Base-by-base conservation (phyloP, 2,797 vertebrate genomes). In the Oreochromis grahami region DNA sequence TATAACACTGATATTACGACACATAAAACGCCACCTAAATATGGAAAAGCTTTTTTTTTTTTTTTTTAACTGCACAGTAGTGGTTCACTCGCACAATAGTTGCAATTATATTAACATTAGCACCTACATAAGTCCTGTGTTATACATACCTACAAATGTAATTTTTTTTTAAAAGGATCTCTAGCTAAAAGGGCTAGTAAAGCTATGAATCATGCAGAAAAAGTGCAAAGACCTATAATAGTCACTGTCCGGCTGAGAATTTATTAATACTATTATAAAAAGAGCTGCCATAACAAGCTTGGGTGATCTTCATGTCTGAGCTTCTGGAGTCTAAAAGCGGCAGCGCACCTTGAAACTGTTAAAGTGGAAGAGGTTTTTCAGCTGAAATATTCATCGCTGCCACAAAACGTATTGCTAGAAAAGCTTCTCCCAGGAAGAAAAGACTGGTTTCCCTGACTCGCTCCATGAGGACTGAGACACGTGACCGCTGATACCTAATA, bases 371-470 rank as follows among this genome's bases (percentile, higher is more conserved):
- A 87, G 84, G 65, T 85, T 87, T 88, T 91, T 82, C 72, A 78
- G 76, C 86, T 93, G 78, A 94, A 94, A 95, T 87, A 93, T 91
- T 92, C 26, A 92, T 86, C 10, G 19, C 51, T 77, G 70, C 79
- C 77, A 82, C 76, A 72, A 91, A 84, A 90, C 78, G 86, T 78
- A 68, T 77, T 32, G 77, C 82, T 38, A 63, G 56, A 78, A 90
- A 87, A 87, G 83, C 65, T 76, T 82, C 77, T 86, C 60, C 24
- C 38, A 55, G 68, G 76, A 80, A 76, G 60, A 88, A 77, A 84
- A 85, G 55, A 65, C 56, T 10, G 9, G 74, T 60, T 29, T 14
- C 21, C 51, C 77, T 21, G 83, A 83, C 80, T 86, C 8, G 8
- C 76, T 90, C 55, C 74, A 55, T 86, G 81, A 86, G 76, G 77